Conservation (phyloP, 2,888 invertebrate genomes). For the Brachypalpus laphriformis region DNA sequence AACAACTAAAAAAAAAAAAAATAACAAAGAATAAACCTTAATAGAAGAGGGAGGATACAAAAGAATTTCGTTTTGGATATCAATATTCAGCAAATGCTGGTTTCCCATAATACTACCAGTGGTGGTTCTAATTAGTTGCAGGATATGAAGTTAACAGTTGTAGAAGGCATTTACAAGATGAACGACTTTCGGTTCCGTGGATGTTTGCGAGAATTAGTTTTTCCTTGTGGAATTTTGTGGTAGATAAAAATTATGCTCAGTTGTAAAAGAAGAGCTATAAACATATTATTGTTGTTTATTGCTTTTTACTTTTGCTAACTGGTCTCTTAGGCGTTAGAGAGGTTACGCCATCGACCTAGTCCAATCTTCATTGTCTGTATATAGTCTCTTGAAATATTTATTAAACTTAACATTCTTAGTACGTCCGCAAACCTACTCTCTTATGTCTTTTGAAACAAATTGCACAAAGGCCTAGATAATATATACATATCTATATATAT, state of each 20-base stretch:
- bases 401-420: too few species aligned
- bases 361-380: neutral
- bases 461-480: too few species aligned
- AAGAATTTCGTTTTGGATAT: conserved; percentile 34
- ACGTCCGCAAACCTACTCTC: too few species aligned
- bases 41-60: neutral
- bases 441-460: too few species aligned
- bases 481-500: too few species aligned
- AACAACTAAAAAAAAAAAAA: too few species aligned
- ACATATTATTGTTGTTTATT: conserved; percentile 7
- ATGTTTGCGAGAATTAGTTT: conserved; percentile 28
- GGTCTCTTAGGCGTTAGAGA: neutral
- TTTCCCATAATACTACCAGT: conserved; percentile 52
- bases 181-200: conserved; percentile 24
- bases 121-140: conserved; percentile 52
- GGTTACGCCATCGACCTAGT: neutral
- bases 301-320: neutral
- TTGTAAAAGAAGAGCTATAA: neutral
- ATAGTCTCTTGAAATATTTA: too few species aligned
- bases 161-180: conserved; percentile 4
- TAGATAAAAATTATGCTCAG: conserved; percentile 16
- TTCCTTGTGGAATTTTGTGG: conserved; percentile 16
- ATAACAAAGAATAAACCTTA: too few species aligned
- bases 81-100: conserved; percentile 67
- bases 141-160: conserved; percentile 17